These are phyloP conservation scores for Muscina levida DNA, from an alignment of 2,888 invertebrate genomes.

Conservation along the genomic window DNA sequence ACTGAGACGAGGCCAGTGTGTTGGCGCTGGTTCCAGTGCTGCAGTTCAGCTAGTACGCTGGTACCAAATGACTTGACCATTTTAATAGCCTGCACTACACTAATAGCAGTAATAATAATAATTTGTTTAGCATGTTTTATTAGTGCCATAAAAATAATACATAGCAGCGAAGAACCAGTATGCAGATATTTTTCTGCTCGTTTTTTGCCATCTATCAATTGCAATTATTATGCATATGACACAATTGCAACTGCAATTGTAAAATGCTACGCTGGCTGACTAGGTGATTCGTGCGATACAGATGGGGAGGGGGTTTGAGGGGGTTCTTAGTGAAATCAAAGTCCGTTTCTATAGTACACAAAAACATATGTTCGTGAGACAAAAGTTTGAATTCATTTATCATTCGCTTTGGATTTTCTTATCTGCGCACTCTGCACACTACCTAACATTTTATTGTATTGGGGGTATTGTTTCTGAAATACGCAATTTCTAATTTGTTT, in stretches of 20 bases:
- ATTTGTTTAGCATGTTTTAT: constrained; percentile 55
- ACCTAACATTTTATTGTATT: too few species aligned
- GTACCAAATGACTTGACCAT: constrained; percentile 21
- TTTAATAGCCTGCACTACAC: constrained; percentile 9
- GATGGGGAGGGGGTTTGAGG: neutral
- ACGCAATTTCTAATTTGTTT: constrained; percentile 23
- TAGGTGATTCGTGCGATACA: neutral
- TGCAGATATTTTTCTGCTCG: too few species aligned
- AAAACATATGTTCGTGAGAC: too few species aligned
- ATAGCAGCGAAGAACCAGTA: neutral
- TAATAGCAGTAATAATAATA: constrained; percentile 29
- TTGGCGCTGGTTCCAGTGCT: neutral
- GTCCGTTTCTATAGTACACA: too few species aligned
- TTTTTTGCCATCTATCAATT: constrained; percentile 16
- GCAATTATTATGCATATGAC: constrained; percentile 28
- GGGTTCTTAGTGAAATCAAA: neutral
- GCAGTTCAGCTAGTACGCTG: constrained; percentile 3
- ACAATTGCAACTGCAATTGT: constrained; percentile 3
- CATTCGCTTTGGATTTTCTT: too few species aligned
- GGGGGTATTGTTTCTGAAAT: constrained; percentile 10
- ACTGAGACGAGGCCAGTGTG: neutral
- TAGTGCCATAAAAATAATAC: constrained; percentile 37
- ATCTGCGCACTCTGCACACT: too few species aligned
- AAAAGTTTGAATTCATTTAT: too few species aligned
- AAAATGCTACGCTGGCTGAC: neutral